Percentiles rank a stretch among this genome's conserved stretches.
Conservation (phyloP, 2,888 invertebrate species). For the Rugalucina vietnamica region DNA sequence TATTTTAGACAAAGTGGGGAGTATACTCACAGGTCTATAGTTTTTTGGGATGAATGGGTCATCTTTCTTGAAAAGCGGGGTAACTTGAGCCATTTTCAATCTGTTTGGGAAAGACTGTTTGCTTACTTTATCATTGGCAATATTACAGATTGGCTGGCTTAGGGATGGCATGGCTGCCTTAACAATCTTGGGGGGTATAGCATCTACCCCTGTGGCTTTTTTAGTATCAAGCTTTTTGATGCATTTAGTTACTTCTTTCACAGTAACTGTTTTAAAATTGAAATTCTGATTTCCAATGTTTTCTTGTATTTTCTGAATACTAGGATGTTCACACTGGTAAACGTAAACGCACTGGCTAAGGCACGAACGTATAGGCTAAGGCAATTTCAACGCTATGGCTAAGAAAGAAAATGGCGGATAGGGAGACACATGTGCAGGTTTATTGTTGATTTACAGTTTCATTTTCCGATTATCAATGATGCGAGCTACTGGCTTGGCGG, state of each 20-base stretch:
- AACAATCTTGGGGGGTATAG: slow-evolving; percentile 25
- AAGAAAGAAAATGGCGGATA: too few species aligned
- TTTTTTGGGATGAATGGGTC: slow-evolving; percentile 23
- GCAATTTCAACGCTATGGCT: too few species aligned
- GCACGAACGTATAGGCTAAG: too few species aligned
- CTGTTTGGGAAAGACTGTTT: not conserved
- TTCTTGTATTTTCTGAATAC: not conserved
- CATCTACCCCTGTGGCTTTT: slow-evolving; percentile 28
- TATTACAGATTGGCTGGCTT: not conserved
- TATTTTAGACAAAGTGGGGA: slow-evolving; percentile 7
- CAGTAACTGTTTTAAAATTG: not conserved
- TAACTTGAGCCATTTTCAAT: slow-evolving; percentile 17
- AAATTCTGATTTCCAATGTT: not conserved
- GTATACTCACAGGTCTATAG: slow-evolving; percentile 30
- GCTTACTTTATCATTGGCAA: not conserved
- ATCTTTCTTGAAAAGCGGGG: slow-evolving; percentile 31
- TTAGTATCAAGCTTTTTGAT: not conserved
- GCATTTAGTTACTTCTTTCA: not conserved
- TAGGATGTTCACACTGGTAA: slow-evolving; percentile 15
- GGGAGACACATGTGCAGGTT: too few species aligned
- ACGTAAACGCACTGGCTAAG: too few species aligned
- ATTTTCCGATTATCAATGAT: too few species aligned
- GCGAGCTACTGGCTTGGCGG: too few species aligned
- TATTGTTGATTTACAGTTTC: too few species aligned
- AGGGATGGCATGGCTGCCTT: not conserved